A percentile compares a stretch with the other conserved stretches of the same genome.
phyloP scores from a whole-genome alignment of 2,113 vertebrate species.

The Thymallus thymallus region DNA sequence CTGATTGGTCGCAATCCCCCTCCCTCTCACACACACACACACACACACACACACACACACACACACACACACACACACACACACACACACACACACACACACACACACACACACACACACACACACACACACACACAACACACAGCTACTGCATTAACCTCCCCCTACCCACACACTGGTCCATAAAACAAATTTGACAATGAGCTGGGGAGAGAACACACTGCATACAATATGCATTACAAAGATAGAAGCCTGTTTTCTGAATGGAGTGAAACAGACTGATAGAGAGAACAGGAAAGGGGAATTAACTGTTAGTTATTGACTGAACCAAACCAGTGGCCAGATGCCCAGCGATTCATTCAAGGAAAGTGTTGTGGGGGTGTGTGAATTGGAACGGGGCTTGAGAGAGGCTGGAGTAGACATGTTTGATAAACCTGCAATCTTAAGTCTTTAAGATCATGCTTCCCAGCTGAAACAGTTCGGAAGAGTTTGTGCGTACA shows the following conservation, averaged over 20 bases:
- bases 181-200: background rate
- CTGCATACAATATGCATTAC: constrained; percentile 36
- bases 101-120: too few species aligned
- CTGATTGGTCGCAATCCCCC: constrained; percentile 47
- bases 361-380: background rate
- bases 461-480: too few species aligned
- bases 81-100: too few species aligned
- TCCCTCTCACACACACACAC: constrained; percentile 11
- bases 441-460: too few species aligned
- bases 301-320: background rate
- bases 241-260: constrained; percentile 27
- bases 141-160: constrained; percentile 1
- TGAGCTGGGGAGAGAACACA: too few species aligned
- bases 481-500: too few species aligned
- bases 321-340: background rate
- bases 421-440: too few species aligned
- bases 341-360: background rate
- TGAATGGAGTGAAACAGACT: constrained; percentile 19
- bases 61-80: too few species aligned
- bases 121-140: too few species aligned
- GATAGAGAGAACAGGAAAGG: background rate
- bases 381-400: background rate
- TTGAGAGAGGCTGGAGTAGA: too few species aligned
- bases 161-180: constrained; percentile 35
- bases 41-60: too few species aligned